phyloP scores from a whole-genome alignment of 1,140 invertebrate genomes.

The Saccostrea glomerata region DNA sequence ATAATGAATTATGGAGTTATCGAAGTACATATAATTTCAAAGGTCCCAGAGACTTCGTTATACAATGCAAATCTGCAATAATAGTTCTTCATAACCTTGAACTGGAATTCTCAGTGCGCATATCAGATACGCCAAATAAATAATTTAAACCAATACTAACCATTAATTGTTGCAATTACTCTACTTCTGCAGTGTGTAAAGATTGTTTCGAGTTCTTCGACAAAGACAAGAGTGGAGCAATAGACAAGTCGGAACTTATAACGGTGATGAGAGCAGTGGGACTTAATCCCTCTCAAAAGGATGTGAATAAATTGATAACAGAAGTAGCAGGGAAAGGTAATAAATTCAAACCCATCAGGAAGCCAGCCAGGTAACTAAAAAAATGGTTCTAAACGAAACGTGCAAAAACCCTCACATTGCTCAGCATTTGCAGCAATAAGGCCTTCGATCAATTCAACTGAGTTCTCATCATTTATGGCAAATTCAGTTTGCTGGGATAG shows the following conservation, averaged over 20 bases:
- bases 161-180: not conserved
- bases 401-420: no score
- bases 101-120: not conserved
- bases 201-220: conserved; percentile 38
- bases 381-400: no score
- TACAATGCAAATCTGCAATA: no score
- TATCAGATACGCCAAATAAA: not conserved
- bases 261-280: conserved; percentile 8
- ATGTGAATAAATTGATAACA: not conserved
- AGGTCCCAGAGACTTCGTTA: no score
- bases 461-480: no score
- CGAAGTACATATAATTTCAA: no score
- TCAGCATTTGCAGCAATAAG: no score
- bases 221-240: conserved; percentile 4
- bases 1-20: no score
- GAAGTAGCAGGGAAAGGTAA: conserved; percentile 1
- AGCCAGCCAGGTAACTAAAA: no score
- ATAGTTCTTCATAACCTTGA: no score
- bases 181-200: not conserved
- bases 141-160: not conserved
- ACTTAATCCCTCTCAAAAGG: not conserved
- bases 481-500: no score
- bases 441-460: no score
- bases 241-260: conserved; percentile 11
- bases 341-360: not conserved